phyloP scores from a whole-genome alignment of 2,797 vertebrate species.

The Acanthis flammea region DNA sequence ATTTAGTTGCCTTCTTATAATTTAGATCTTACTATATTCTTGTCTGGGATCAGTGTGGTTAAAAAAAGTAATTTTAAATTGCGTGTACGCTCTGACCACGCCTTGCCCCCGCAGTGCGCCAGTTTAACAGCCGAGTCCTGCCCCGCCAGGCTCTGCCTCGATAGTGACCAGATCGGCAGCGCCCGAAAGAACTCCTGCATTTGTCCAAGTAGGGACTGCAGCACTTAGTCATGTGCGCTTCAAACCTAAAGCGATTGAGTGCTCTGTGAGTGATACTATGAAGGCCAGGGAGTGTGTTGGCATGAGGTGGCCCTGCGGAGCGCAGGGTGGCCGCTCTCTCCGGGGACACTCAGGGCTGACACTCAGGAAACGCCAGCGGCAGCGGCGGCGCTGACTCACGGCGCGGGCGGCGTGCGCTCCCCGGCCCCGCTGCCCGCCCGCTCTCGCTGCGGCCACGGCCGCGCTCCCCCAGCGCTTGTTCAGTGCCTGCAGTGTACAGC shows the following conservation, averaged over 20 bases:
- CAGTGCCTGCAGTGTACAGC: background rate
- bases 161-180: fast-evolving
- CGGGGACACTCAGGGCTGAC: background rate
- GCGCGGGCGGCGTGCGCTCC: conserved; percentile 3
- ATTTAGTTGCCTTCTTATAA: background rate
- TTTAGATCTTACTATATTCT: background rate
- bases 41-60: background rate
- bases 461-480: background rate
- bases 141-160: background rate
- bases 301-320: background rate
- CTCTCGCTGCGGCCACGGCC: background rate
- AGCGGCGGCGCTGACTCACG: background rate
- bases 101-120: background rate
- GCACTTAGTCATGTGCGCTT: background rate
- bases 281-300: background rate
- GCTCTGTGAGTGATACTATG: background rate
- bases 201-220: background rate
- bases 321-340: background rate
- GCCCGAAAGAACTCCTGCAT: background rate
- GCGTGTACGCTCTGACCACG: background rate
- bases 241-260: background rate
- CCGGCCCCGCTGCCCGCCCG: background rate
- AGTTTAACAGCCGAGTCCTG: background rate
- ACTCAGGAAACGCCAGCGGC: conserved; percentile 11
- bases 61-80: background rate